Percentiles rank a stretch among this genome's conserved stretches.
phyloP scores from a whole-genome alignment of 2,113 vertebrate genomes.

The Callocephalon fimbriatum region DNA sequence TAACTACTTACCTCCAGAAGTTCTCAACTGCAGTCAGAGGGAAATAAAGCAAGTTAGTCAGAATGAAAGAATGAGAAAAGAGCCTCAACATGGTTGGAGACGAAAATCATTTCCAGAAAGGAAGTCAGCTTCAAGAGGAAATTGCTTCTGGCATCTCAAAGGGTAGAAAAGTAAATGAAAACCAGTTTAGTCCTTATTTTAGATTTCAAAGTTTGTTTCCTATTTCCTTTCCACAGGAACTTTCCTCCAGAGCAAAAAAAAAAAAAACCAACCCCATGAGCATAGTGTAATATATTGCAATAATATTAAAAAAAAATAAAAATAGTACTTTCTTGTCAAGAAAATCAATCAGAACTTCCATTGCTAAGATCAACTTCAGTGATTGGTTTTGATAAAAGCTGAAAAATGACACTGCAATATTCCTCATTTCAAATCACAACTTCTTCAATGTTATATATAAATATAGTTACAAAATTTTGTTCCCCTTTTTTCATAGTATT shows the following conservation, averaged over 20 bases:
- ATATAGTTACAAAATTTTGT: neutral
- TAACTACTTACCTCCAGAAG: slow-evolving; percentile 67
- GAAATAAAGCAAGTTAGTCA: slow-evolving; percentile 33
- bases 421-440: neutral
- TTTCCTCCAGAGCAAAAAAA: neutral
- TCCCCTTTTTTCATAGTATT: neutral
- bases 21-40: slow-evolving; percentile 18
- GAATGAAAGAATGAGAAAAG: slow-evolving; percentile 62
- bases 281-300: neutral
- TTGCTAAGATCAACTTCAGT: neutral
- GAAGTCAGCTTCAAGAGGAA: slow-evolving; percentile 79
- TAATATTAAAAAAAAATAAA: neutral
- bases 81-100: slow-evolving; percentile 72
- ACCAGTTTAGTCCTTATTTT: slow-evolving; percentile 54
- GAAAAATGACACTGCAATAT: neutral
- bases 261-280: neutral
- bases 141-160: slow-evolving; percentile 76
- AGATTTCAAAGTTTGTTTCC: slow-evolving; percentile 38
- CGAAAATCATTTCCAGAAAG: slow-evolving; percentile 81
- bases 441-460: neutral
- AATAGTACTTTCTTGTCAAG: neutral
- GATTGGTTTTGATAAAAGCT: neutral
- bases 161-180: slow-evolving; percentile 66
- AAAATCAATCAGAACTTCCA: neutral
- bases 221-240: slow-evolving; percentile 54